phyloP scores from a whole-genome alignment of 1,140 invertebrate species.

The Ostrea denselamellosa region DNA sequence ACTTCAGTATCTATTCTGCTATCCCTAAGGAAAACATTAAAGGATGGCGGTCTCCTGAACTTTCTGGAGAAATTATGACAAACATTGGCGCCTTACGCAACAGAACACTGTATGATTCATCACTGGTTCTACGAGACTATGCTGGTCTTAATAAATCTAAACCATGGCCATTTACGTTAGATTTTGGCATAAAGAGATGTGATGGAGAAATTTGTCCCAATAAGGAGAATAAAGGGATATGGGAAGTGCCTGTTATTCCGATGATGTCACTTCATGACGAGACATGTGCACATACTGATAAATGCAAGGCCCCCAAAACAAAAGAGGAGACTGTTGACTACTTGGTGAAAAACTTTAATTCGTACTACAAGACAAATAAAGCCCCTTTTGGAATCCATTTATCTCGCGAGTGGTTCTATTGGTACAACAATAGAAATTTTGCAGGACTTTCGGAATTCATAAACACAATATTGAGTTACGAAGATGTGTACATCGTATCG shows the following conservation, averaged over 20 bases:
- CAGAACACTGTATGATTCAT: conserved; percentile 63
- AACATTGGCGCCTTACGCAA: conserved; percentile 59
- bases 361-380: conserved; percentile 61
- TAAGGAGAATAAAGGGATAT: conserved; percentile 57
- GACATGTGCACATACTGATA: conserved; percentile 60
- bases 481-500: conserved; percentile 64
- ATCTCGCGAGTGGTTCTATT: conserved; percentile 68
- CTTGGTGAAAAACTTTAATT: conserved; percentile 66
- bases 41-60: conserved; percentile 61
- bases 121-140: conserved; percentile 51
- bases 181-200: conserved; percentile 62
- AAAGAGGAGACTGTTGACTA: conserved; percentile 58
- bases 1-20: conserved; percentile 42
- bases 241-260: conserved; percentile 67
- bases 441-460: conserved; percentile 64
- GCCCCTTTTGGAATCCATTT: conserved; percentile 68
- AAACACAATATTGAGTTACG: conserved; percentile 53
- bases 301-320: conserved; percentile 46
- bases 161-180: conserved; percentile 66
- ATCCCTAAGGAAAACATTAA: conserved; percentile 43
- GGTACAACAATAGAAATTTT: conserved; percentile 60
- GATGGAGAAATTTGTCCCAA: conserved; percentile 54
- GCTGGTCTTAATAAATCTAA: conserved; percentile 37
- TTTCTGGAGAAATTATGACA: conserved; percentile 52
- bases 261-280: conserved; percentile 41